Conservation (phyloP, 2,113 vertebrate genomes). For the Megaceryle maxima region DNA sequence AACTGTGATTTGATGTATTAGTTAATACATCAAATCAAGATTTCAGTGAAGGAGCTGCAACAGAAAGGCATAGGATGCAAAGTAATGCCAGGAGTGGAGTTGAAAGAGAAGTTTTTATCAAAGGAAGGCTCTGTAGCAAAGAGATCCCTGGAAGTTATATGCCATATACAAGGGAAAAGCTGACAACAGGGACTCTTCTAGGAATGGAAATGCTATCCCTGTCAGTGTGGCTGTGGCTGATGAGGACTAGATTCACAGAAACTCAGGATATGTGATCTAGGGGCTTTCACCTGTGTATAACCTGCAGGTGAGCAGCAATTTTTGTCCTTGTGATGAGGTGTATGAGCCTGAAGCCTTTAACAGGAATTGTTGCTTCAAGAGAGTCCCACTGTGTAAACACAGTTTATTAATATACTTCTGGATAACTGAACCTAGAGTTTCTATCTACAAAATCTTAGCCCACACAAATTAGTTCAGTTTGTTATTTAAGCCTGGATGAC, state of each 20-base stretch:
- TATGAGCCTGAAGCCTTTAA: neutral
- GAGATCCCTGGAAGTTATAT: neutral
- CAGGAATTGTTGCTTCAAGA: neutral
- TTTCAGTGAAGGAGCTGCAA: neutral
- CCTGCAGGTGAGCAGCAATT: neutral
- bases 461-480: neutral
- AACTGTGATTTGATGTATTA: neutral
- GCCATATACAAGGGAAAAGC: neutral
- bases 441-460: neutral
- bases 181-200: neutral
- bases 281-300: accelerated
- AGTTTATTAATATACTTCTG: neutral
- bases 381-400: neutral
- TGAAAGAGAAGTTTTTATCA: neutral
- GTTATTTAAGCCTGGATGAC: neutral
- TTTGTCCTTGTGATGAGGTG: neutral
- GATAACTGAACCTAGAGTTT: neutral
- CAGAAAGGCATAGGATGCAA: neutral
- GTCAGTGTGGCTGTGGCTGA: neutral
- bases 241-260: neutral
- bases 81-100: neutral
- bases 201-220: neutral
- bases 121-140: neutral
- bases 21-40: neutral
- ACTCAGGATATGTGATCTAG: neutral